Conservation (phyloP, 2,113 vertebrate genomes). For the Esox niger region DNA sequence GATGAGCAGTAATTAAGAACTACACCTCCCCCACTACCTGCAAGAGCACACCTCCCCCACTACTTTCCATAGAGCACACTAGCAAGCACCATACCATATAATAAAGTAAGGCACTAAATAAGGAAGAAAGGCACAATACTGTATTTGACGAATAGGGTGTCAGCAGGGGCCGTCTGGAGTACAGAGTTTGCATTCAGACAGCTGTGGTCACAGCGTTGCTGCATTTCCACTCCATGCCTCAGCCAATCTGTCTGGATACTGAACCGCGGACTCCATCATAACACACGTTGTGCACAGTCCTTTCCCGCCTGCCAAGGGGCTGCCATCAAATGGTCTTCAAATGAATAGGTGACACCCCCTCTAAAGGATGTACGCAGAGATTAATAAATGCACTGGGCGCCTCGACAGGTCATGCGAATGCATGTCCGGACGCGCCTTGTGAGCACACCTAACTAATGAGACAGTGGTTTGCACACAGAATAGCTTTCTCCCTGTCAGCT, state of each 20-base stretch:
- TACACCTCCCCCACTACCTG: slow-evolving; percentile 16
- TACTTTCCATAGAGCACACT: no score
- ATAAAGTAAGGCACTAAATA: no score
- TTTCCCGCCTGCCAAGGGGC: slow-evolving; percentile 14
- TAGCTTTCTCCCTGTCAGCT: slow-evolving; percentile 38
- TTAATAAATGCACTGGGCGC: slow-evolving; percentile 28
- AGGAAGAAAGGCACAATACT: no score
- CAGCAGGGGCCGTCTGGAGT: not conserved
- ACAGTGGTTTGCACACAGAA: slow-evolving; percentile 6
- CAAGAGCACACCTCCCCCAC: not conserved
- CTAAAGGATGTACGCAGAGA: not conserved
- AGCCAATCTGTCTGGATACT: not conserved
- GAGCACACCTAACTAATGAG: slow-evolving; percentile 35
- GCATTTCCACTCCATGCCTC: slow-evolving; percentile 27
- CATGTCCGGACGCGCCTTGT: not conserved
- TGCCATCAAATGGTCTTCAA: slow-evolving; percentile 28
- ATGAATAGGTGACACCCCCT: slow-evolving; percentile 33
- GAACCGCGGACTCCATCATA: slow-evolving; percentile 32
- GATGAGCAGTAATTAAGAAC: no score
- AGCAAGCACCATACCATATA: no score
- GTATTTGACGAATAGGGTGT: no score
- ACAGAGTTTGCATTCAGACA: slow-evolving; percentile 34
- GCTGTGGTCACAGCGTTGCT: slow-evolving; percentile 39
- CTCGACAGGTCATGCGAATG: slow-evolving; percentile 33
- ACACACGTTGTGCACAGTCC: slow-evolving; percentile 34